Percentiles rank a stretch among this genome's conserved stretches.
These are phyloP conservation scores for Caenorhabditis macrosperma DNA, from an alignment of 2,888 invertebrate species.

Conservation along the genomic window DNA sequence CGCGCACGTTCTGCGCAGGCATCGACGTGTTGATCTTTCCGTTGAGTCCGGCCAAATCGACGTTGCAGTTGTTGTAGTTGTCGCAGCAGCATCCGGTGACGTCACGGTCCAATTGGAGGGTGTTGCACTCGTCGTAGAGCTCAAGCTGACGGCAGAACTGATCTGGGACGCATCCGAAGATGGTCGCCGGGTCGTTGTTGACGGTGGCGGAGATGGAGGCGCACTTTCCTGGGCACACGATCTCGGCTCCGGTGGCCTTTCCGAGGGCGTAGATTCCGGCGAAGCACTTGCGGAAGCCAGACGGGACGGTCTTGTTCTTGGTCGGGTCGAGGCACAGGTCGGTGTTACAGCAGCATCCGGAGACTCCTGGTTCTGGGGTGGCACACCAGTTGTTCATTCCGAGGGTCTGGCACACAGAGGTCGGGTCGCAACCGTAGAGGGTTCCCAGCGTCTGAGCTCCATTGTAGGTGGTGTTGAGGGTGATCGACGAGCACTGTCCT, in stretches of 20 bases:
- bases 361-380: slow-evolving; percentile 58
- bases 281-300: slow-evolving; percentile 57
- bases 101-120: slow-evolving; percentile 38
- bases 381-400: slow-evolving; percentile 57
- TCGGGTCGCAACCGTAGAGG: slow-evolving; percentile 67
- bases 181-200: slow-evolving; percentile 37
- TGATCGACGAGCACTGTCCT: slow-evolving; percentile 64
- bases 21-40: slow-evolving; percentile 44
- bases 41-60: slow-evolving; percentile 45
- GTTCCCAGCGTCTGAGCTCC: slow-evolving; percentile 38
- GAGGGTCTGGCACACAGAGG: slow-evolving; percentile 60
- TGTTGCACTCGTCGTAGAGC: slow-evolving; percentile 63
- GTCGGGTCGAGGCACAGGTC: slow-evolving; percentile 65
- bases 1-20: slow-evolving; percentile 21
- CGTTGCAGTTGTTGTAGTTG: slow-evolving; percentile 67
- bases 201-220: slow-evolving; percentile 56
- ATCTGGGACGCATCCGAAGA: slow-evolving; percentile 65
- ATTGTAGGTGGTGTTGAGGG: slow-evolving; percentile 52
- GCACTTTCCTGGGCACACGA: slow-evolving; percentile 63
- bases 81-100: slow-evolving; percentile 68
- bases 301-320: slow-evolving; percentile 62
- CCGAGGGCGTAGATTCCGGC: slow-evolving; percentile 62
- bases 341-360: slow-evolving; percentile 67
- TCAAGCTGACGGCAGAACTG: slow-evolving; percentile 58
- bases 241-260: slow-evolving; percentile 59